A percentile compares a stretch with the other conserved stretches of the same genome.
Evolutionary conservation across 2,888 invertebrate species (phyloP).

Genomic region (Xestia sexstrigata): DNA sequence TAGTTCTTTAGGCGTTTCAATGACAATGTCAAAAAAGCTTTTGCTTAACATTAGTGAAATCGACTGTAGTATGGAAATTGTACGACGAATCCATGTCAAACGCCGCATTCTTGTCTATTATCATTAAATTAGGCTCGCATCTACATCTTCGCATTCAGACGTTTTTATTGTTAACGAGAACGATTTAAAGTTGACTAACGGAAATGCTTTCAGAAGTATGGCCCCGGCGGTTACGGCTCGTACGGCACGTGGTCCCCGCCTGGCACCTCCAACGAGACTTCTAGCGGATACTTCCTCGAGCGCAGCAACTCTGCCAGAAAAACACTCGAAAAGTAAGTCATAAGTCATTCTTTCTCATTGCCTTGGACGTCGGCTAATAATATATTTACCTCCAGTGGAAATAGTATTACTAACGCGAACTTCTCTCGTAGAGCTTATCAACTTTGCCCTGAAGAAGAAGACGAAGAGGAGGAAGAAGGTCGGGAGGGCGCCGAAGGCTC

Average conservation of each 20-base stretch:
- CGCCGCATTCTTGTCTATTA: background rate
- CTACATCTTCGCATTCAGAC: background rate
- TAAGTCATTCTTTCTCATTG: background rate
- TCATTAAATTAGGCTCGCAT: background rate
- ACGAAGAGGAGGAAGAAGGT: slow-evolving; percentile 86
- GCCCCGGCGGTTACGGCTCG: slow-evolving; percentile 92
- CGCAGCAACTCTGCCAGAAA: slow-evolving; percentile 98
- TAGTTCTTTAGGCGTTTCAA: background rate
- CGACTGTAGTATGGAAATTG: background rate
- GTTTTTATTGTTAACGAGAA: background rate
- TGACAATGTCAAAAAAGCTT: background rate
- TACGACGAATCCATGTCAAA: background rate
- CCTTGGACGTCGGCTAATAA: background rate
- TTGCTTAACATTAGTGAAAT: background rate
- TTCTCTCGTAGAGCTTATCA: slow-evolving; percentile 82
- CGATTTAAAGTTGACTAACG: slow-evolving; percentile 42
- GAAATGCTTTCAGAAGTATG: slow-evolving; percentile 85
- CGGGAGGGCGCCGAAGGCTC: slow-evolving; percentile 78
- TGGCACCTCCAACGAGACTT: slow-evolving; percentile 98
- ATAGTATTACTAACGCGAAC: background rate
- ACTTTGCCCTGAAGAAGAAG: slow-evolving; percentile 87
- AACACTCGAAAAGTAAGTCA: slow-evolving; percentile 92
- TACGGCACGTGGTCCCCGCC: slow-evolving; percentile 98
- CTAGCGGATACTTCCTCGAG: slow-evolving; percentile 98
- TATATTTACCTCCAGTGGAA: background rate